These are phyloP conservation scores for Zosterops pallidus DNA, from an alignment of 2,113 vertebrate genomes.

Conservation along the genomic window DNA sequence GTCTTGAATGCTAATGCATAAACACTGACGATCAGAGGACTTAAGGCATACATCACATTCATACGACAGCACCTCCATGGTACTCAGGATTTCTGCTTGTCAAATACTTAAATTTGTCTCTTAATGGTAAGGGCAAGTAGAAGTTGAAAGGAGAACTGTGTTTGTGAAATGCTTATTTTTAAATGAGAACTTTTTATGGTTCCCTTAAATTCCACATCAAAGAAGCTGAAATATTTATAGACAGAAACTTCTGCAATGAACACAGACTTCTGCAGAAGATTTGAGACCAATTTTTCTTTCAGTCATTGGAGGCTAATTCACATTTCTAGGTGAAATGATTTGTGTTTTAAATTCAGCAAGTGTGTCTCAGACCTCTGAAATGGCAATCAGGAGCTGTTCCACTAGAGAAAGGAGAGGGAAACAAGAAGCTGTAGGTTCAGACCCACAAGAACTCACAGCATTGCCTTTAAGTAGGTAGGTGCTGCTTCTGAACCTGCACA, in stretches of 20 bases:
- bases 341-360: not conserved
- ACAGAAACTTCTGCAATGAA: not conserved
- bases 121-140: not conserved
- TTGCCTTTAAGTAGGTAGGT: rapidly evolving
- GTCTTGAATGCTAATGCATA: not conserved
- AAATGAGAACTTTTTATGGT: not conserved
- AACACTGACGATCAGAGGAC: not conserved
- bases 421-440: not conserved
- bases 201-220: not conserved
- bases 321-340: not conserved
- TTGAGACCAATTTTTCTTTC: not conserved
- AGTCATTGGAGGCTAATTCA: not conserved
- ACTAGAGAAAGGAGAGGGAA: not conserved
- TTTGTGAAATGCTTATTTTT: not conserved
- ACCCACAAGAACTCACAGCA: not conserved
- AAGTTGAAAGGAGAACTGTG: not conserved
- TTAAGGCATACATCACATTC: not conserved
- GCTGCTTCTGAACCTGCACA: not conserved
- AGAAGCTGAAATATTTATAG: not conserved
- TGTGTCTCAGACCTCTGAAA: not conserved
- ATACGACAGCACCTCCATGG: not conserved
- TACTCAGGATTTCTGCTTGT: not conserved
- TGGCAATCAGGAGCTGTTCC: not conserved
- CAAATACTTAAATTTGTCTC: not conserved
- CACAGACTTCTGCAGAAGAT: not conserved